Evolutionary conservation across 2,113 vertebrate species (phyloP).

Genomic region (Cyprinodon tularosa): DNA sequence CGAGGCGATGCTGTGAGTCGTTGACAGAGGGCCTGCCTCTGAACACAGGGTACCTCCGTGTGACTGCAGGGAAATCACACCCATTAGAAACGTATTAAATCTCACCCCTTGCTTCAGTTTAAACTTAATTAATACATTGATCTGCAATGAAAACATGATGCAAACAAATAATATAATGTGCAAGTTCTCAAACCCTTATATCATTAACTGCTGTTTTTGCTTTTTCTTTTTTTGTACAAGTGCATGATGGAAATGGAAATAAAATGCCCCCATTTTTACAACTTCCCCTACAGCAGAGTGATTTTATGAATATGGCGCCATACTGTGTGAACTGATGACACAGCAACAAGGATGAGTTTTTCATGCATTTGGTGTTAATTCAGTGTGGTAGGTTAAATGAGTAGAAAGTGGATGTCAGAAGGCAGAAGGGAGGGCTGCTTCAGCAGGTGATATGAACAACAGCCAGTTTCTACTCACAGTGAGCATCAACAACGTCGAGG

Average conservation of each 20-base stretch:
- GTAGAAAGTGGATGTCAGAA: neutral
- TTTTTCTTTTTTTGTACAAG: constrained; percentile 47
- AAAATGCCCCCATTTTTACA: constrained; percentile 44
- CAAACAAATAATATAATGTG: neutral
- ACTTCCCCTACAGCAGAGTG: constrained; percentile 43
- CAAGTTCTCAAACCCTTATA: constrained; percentile 15
- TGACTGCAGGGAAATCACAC: constrained; percentile 87
- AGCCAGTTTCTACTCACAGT: constrained; percentile 85
- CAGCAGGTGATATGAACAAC: neutral
- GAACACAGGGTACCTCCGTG: constrained; percentile 97
- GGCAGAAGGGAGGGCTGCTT: neutral
- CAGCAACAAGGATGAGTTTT: neutral
- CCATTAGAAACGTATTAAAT: constrained; percentile 15
- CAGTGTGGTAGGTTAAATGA: neutral
- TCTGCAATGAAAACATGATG: constrained; percentile 48
- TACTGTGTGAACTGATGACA: constrained; percentile 41
- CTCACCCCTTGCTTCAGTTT: constrained; percentile 72
- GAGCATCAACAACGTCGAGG: constrained; percentile 89
- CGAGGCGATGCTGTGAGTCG: constrained; percentile 97
- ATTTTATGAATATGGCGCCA: constrained; percentile 34
- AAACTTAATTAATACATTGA: constrained; percentile 78
- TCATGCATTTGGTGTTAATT: constrained; percentile 16
- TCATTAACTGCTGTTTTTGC: constrained; percentile 48
- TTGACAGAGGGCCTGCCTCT: constrained; percentile 97
- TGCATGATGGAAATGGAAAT: constrained; percentile 51